Evolutionary conservation across 2,113 vertebrate species (phyloP), one percentile per base, ranked within the genome.

Genomic region (Mus pahari): DNA sequence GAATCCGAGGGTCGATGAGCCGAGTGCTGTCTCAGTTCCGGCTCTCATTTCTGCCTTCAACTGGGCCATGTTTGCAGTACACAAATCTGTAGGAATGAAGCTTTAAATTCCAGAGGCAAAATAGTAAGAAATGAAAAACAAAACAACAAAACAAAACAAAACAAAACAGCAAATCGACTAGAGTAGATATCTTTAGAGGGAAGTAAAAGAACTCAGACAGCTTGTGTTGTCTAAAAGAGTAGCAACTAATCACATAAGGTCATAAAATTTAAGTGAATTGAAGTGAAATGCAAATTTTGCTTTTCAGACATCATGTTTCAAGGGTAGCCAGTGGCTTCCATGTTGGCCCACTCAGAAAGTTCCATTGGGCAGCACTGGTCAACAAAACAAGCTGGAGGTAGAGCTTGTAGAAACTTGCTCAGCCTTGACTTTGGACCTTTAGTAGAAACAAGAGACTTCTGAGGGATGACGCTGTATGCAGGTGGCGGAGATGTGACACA

Each of bases 181-280:
- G 12, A 74, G 10, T 79, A 24, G 50, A 19, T 42, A n/a, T 19
- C 53, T 96, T 92, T 39, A 14, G 14, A 95, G 22, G 28, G 33
- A 88, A 90, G 88, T 60, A 3, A 89, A 26, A 62, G 55, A 28
- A 28, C 31, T 50, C 55, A 1, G 79, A 81, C 79, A 45, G 45
- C 12, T 78, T 92, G 19, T 4, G 3, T 28, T 81, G 4, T 75
- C 74, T 45, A 90, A 48, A 9, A 6, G 12, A 79, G 48, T 78
- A 89, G 20, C 36, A 50, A 19, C 14, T 74, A 70, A 60, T n/a
- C 77, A 71, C 64, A 48, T 8, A 13, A 36, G 13, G 39, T 45
- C 83, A 62, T 73, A 88, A 93, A 55, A 92, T 39, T 73, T 79
- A 89, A 74, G 5, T 28, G 36, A 90, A 73, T 83, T 89, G 62